phyloP scores from a whole-genome alignment of 1,140 invertebrate species.

The Drepana arcuata region DNA sequence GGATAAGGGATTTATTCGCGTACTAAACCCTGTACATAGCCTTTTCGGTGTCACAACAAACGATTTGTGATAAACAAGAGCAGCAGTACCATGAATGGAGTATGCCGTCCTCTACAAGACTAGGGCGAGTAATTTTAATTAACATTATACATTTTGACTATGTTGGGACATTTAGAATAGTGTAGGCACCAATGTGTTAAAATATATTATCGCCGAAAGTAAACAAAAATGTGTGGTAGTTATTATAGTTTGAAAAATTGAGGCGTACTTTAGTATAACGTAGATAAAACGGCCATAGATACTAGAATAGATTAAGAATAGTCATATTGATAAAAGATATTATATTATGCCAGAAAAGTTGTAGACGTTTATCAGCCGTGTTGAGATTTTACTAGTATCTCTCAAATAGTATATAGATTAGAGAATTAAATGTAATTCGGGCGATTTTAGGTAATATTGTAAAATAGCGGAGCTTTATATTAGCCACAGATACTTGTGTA shows the following conservation, averaged over 20 bases:
- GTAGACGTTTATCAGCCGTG: too few species aligned
- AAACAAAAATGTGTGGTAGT: conserved; percentile 48
- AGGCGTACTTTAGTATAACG: conserved; percentile 28
- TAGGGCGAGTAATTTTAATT: conserved; percentile 67
- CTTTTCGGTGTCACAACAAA: conserved; percentile 5
- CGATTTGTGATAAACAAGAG: conserved; percentile 39
- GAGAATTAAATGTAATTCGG: conserved; percentile 29
- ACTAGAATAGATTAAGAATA: conserved; percentile 43
- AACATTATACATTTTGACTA: conserved; percentile 53
- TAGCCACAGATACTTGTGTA: conserved; percentile 16
- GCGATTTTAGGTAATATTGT: conserved; percentile 37
- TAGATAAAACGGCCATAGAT: conserved; percentile 43
- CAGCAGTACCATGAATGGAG: conserved; percentile 50
- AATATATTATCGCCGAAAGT: conserved; percentile 37
- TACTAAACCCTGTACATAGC: conserved; percentile 1
- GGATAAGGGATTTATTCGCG: conserved; percentile 32
- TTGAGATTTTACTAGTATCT: too few species aligned
- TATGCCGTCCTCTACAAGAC: conserved; percentile 39
- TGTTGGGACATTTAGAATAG: conserved; percentile 55
- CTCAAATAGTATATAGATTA: too few species aligned
- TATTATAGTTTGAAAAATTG: conserved; percentile 27
- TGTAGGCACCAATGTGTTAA: conserved; percentile 38
- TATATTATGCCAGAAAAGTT: too few species aligned
- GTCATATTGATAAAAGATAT: not conserved
- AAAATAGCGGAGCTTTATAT: conserved; percentile 44